Evolutionary conservation across 2,113 vertebrate species (phyloP).

Genomic region (Paradoxurus hermaphroditus): DNA sequence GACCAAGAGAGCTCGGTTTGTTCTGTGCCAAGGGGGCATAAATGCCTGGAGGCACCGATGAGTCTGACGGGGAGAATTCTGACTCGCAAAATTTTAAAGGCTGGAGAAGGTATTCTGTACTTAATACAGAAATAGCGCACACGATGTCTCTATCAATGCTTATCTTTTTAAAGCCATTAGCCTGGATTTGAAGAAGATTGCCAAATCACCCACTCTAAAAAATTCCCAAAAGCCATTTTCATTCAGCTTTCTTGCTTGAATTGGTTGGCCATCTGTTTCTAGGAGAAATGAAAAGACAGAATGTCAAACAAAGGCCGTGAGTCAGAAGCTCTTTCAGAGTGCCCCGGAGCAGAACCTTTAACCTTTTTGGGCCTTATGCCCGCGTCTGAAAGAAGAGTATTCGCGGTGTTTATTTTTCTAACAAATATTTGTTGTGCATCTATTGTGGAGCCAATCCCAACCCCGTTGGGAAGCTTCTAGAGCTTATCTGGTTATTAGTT

Average conservation of each 20-base stretch:
- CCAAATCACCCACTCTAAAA: not conserved
- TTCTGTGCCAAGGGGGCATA: not conserved
- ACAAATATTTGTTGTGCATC: constrained; percentile 15
- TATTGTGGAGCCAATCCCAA: not conserved
- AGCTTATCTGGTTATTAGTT: constrained; percentile 38
- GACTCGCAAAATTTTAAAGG: not conserved
- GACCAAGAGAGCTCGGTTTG: not conserved
- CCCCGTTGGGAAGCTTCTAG: not conserved
- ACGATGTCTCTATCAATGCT: not conserved
- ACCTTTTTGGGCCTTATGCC: not conserved
- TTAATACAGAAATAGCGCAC: not conserved
- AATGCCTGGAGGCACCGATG: not conserved
- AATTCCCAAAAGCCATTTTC: not conserved
- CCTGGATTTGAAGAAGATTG: not conserved
- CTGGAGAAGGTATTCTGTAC: not conserved
- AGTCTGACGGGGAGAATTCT: not conserved
- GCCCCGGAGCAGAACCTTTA: not conserved
- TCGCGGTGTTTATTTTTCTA: not conserved
- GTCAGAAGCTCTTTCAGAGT: constrained; percentile 25
- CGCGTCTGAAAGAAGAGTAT: constrained; percentile 1
- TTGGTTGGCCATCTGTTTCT: not conserved
- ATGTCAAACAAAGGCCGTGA: not conserved
- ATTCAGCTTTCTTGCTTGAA: constrained; percentile 30
- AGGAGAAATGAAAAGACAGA: constrained; percentile 27
- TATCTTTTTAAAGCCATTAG: not conserved